A percentile compares a stretch with the other conserved stretches of the same genome.
phyloP scores from a whole-genome alignment of 1,140 invertebrate genomes.

The Coenobita brevimanus region DNA sequence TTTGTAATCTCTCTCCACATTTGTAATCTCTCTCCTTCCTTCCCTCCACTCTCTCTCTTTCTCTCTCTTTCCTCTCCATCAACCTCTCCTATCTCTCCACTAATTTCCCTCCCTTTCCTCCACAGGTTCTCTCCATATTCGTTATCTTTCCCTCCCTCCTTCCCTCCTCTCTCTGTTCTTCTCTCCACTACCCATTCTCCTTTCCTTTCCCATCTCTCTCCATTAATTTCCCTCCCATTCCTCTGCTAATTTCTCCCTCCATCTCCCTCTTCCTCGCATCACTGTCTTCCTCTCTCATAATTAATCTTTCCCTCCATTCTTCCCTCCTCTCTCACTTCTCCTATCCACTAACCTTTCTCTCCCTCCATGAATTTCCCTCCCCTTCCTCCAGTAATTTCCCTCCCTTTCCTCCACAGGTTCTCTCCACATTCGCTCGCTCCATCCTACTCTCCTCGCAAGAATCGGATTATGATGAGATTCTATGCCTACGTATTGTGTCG shows the following conservation, averaged over 20 bases:
- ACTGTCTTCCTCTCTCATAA: background rate
- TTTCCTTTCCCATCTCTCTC: background rate
- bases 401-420: conserved; percentile 12
- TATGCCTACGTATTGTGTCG: conserved; percentile 44
- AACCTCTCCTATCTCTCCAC: no score
- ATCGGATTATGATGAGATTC: conserved; percentile 53
- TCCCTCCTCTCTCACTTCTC: background rate
- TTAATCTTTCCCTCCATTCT: no score
- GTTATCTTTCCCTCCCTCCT: conserved; percentile 38
- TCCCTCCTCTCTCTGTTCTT: conserved; percentile 17
- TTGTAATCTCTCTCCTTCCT: background rate
- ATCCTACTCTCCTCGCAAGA: conserved; percentile 47
- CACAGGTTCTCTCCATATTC: conserved; percentile 48
- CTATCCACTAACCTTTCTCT: background rate
- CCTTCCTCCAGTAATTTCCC: no score
- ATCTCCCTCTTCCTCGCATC: background rate
- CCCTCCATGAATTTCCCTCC: background rate
- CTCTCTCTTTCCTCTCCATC: background rate
- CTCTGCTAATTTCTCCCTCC: background rate
- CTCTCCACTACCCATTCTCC: background rate
- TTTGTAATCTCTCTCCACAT: no score
- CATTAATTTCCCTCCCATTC: background rate
- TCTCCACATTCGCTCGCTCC: conserved; percentile 44
- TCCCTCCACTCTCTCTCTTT: background rate
- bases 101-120: no score